Base-by-base conservation (phyloP, 2,113 vertebrate species). In the Natator depressus region DNA sequence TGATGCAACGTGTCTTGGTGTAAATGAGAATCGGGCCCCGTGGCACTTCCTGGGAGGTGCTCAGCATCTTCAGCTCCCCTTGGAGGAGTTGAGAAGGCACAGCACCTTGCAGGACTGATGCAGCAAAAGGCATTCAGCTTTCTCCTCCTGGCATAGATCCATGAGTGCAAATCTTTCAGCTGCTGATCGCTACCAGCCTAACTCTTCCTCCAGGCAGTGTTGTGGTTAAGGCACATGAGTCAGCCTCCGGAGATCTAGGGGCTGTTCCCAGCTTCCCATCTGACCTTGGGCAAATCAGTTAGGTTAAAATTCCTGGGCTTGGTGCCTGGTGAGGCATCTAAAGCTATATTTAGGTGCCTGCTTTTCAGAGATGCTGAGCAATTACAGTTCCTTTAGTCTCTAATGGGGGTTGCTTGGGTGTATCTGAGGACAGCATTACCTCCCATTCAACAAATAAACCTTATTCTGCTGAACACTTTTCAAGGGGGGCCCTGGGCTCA, bases 301-400 rank as follows among this genome's bases (percentile, higher is more conserved):
- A 38, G 72, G 53, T 86, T 65, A 91, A 65, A 72, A 35, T 31
- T 31, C 59, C 29, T 57, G 10, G 29, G 51, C 38, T 53, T 35
- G 19, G 19, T 96, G 2, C 12, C 75, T 82, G 88, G 53, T 49
- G 49, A 53, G 46, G 51, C 35, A 16, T 53, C 55, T 93, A 69
- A 19, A 69, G n/a, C 55, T 95, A 85, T 89, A 94, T 94, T 95
- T 96, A 89, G 75, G 19, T 31, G 14, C 20, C 84, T 65, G 46
- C 31, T 49, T 62, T 94, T 96, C 80, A 85, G 72, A 94, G 72
- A 50, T 35, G 46, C 46, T 84, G 82, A 0, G 1, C 42, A 54
- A 0, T 2, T 2, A 9, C 62, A 19, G 2, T 12, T 55, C 87
- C 51, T 92, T 78, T 9, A 10, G 5, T 42, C 3, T 59, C 7